phyloP scores from a whole-genome alignment of 1,140 invertebrate genomes.

The Drosophila burlai region DNA sequence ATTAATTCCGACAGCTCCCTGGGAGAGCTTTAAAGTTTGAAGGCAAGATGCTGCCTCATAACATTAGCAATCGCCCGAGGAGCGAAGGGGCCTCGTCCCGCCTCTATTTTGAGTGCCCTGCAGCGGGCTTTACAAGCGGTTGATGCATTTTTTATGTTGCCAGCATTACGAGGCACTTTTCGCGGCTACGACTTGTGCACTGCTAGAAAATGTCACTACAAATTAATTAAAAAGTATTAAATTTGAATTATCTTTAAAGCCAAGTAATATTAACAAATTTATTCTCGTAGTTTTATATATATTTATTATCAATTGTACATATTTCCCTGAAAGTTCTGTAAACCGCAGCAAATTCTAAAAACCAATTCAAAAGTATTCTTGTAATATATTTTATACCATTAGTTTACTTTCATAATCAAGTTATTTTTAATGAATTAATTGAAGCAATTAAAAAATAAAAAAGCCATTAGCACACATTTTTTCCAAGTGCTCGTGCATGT shows the following conservation, averaged over 20 bases:
- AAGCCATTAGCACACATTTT: not conserved
- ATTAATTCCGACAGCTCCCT: constrained; percentile 58
- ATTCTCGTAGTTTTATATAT: not conserved
- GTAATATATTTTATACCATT: too few species aligned
- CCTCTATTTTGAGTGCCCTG: constrained; percentile 29
- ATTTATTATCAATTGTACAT: not conserved
- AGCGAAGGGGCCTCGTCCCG: too few species aligned
- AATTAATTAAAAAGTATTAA: too few species aligned
- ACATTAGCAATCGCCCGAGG: constrained; percentile 20
- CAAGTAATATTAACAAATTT: too few species aligned
- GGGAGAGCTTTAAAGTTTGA: constrained; percentile 22
- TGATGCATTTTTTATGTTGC: constrained; percentile 77
- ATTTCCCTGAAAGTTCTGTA: not conserved
- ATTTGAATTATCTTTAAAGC: not conserved
- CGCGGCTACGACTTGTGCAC: constrained; percentile 10
- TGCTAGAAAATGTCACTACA: not conserved
- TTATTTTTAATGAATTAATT: not conserved
- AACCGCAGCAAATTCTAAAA: not conserved
- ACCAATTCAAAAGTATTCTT: not conserved
- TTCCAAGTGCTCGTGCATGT: constrained; percentile 21
- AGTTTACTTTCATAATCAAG: too few species aligned
- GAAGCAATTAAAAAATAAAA: not conserved
- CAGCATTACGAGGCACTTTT: constrained; percentile 56
- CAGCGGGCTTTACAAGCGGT: constrained; percentile 49
- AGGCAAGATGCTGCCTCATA: constrained; percentile 18